phyloP scores from a whole-genome alignment of 2,113 vertebrate species.

The Notothenia rossii region DNA sequence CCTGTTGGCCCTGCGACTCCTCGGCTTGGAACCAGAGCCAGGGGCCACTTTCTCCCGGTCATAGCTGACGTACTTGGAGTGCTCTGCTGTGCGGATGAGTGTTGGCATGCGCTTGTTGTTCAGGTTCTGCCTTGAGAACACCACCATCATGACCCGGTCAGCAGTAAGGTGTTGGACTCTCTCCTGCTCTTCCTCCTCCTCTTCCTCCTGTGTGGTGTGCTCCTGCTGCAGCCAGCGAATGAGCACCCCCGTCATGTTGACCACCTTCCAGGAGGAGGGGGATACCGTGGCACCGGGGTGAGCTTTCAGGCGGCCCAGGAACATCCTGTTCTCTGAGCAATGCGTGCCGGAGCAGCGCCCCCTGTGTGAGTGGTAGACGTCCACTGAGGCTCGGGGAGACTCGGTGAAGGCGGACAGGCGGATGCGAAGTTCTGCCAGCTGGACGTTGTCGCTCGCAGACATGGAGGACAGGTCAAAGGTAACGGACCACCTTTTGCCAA shows the following conservation, averaged over 20 bases:
- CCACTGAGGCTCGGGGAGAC: slow-evolving; percentile 70
- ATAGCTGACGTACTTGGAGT: slow-evolving; percentile 85
- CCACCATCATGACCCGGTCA: slow-evolving; percentile 86
- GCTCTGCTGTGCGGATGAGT: slow-evolving; percentile 87
- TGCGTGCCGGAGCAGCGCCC: slow-evolving; percentile 31
- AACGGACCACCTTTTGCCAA: slow-evolving; percentile 83
- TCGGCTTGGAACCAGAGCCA: neutral
- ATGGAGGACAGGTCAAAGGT: slow-evolving; percentile 91
- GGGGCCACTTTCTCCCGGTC: slow-evolving; percentile 46
- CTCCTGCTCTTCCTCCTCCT: neutral
- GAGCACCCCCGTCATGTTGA: slow-evolving; percentile 87
- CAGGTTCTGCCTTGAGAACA: slow-evolving; percentile 83
- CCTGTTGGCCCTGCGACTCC: slow-evolving; percentile 67
- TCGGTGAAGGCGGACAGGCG: slow-evolving; percentile 71
- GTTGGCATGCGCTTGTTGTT: slow-evolving; percentile 67
- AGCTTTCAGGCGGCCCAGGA: slow-evolving; percentile 83
- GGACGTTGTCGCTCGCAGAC: slow-evolving; percentile 82
- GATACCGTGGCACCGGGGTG: slow-evolving; percentile 52
- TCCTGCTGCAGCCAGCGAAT: slow-evolving; percentile 82
- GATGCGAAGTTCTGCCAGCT: slow-evolving; percentile 86
- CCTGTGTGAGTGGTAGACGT: slow-evolving; percentile 84
- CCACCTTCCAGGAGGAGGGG: slow-evolving; percentile 85
- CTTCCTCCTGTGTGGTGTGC: neutral
- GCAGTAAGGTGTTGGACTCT: slow-evolving; percentile 54
- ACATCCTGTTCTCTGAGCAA: slow-evolving; percentile 72